phyloP scores from a whole-genome alignment of 2,113 vertebrate genomes.

The Chloropsis hardwickii region DNA sequence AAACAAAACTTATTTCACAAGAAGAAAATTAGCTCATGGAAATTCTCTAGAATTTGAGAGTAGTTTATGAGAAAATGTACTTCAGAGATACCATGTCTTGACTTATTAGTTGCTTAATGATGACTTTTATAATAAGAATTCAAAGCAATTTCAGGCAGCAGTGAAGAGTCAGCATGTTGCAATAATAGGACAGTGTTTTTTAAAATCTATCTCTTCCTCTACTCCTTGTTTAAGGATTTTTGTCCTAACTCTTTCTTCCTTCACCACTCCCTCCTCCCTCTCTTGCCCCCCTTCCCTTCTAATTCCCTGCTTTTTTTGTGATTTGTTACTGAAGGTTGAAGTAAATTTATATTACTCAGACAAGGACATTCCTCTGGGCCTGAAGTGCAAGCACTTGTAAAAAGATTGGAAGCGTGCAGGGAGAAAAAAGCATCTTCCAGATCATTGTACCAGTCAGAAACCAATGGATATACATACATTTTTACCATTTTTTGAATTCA shows the following conservation, averaged over 20 bases:
- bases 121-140: background rate
- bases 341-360: background rate
- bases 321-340: background rate
- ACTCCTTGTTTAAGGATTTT: background rate
- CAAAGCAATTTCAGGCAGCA: background rate
- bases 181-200: background rate
- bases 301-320: background rate
- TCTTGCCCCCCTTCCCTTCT: background rate
- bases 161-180: background rate
- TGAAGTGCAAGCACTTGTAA: background rate
- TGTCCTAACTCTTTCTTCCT: background rate
- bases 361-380: background rate
- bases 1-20: background rate
- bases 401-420: background rate
- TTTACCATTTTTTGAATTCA: background rate
- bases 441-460: background rate
- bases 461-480: background rate
- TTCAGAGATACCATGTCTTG: background rate
- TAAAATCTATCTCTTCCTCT: rapidly evolving
- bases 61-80: background rate
- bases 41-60: background rate
- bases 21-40: background rate
- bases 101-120: background rate
- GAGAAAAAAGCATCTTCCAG: background rate
- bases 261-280: rapidly evolving